Evolutionary conservation across 2,888 invertebrate genomes (phyloP), one percentile per base, ranked within the genome.

Genomic region (Uloborus plumipes): DNA sequence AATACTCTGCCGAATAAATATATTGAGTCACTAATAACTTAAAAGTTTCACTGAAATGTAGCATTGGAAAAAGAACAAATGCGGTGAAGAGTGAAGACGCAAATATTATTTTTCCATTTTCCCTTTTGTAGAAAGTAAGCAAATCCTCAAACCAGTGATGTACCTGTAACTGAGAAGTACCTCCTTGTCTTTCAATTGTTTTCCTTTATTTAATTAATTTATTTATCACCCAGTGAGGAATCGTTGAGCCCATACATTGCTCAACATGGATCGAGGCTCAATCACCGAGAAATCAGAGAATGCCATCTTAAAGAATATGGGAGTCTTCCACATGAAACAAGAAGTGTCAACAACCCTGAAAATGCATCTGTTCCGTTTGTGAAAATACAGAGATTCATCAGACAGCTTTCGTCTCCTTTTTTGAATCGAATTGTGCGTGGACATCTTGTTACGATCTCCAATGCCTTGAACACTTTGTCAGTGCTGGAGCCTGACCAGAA

Each of bases 401-500:
- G 75, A 58, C 51, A 70, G 31, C 53, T 79, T 13, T 22, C 18
- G 11, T 18, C 18, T 31, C 4, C 55, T 9, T 80, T 62, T 16
- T 2, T 16, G 2, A 53, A n/a, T 14, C 75, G 39, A 49, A 69
- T 47, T 18, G 70, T 79, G 16, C 65, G 84, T 47, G 86, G 85
- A 20, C 78, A 61, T 85, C 84, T 82, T 67, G 84, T 73, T 70
- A 26, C 87, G n/a, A 85, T 89, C 9, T 86, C 86, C 61, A 86
- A 88, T 84, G 89, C 89, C 7, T 53, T 85, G 15, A 75, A 85
- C 64, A 89, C 89, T 9, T 71, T 89, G 20, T 88, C 88, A 20
- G 88, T 89, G 11, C 84, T 89, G 62, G 89, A 89, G 78, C 89
- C 89, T 7, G 82, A 84, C 39, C 85, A 86, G 7, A 74, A 74